These are phyloP conservation scores for Tapera naevia DNA, from an alignment of 2,797 vertebrate genomes.

Conservation along the genomic window DNA sequence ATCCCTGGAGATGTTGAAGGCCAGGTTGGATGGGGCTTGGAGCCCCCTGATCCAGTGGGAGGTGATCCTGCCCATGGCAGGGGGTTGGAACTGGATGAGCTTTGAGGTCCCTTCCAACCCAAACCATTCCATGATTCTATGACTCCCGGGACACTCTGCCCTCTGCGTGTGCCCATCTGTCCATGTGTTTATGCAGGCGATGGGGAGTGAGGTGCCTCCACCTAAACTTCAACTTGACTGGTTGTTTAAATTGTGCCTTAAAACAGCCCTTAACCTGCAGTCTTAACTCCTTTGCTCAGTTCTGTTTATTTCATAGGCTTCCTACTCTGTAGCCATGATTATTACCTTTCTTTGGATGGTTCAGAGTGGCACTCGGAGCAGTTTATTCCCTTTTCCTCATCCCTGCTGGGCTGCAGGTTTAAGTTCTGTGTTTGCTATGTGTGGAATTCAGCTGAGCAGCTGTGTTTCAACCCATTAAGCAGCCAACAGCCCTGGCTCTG, in stretches of 20 bases:
- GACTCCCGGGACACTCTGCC: neutral
- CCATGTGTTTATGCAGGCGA: neutral
- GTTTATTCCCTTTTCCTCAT: neutral
- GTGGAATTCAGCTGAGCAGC: slow-evolving; percentile 73
- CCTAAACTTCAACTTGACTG: neutral
- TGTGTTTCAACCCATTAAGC: slow-evolving; percentile 30
- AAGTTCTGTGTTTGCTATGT: neutral
- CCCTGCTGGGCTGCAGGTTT: neutral
- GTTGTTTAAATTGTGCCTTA: neutral
- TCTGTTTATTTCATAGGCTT: neutral
- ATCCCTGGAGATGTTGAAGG: too few relatives aligned
- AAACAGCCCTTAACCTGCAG: neutral
- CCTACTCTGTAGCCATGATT: neutral
- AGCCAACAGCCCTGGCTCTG: neutral
- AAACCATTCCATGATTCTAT: too few relatives aligned
- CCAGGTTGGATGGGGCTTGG: too few relatives aligned
- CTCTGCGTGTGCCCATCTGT: neutral
- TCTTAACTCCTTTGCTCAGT: fast-evolving
- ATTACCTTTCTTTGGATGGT: neutral
- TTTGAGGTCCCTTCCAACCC: too few relatives aligned
- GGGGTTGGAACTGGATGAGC: too few relatives aligned
- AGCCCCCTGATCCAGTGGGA: too few relatives aligned
- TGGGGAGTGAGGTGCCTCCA: neutral
- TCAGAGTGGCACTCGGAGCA: neutral
- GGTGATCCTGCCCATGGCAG: too few relatives aligned